These are phyloP conservation scores for Parnassius smintheus DNA, from an alignment of 2,888 invertebrate genomes.

Conservation along the genomic window DNA sequence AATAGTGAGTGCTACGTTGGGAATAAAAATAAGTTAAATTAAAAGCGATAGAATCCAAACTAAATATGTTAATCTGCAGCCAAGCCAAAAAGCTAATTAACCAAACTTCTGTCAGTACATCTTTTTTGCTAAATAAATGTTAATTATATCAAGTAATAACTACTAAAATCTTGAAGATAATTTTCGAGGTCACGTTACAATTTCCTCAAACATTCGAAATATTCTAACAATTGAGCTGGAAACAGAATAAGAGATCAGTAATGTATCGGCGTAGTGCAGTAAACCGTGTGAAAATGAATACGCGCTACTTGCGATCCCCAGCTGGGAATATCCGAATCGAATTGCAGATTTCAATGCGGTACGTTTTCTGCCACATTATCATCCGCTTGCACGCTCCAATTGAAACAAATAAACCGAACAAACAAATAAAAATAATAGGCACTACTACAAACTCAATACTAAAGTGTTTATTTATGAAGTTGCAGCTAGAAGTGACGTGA, in stretches of 20 bases:
- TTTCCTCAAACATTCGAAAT: too few relatives aligned
- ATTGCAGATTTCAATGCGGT: slow-evolving; percentile 18
- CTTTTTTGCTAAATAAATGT: too few relatives aligned
- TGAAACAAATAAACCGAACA: slow-evolving; percentile 11
- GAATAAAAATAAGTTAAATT: too few relatives aligned
- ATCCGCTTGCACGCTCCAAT: neutral
- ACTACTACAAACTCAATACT: neutral
- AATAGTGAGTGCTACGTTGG: too few relatives aligned
- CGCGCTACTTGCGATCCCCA: slow-evolving; percentile 12
- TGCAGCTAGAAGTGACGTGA: too few relatives aligned
- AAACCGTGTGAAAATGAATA: slow-evolving; percentile 10
- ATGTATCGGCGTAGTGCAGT: neutral
- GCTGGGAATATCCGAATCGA: slow-evolving; percentile 22
- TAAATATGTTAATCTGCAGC: too few relatives aligned
- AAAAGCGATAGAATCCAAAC: too few relatives aligned
- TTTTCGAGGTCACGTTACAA: too few relatives aligned
- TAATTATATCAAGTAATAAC: too few relatives aligned
- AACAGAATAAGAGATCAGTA: slow-evolving; percentile 12
- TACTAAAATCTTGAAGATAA: too few relatives aligned
- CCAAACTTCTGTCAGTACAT: too few relatives aligned
- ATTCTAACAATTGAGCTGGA: slow-evolving; percentile 3
- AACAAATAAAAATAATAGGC: slow-evolving; percentile 8
- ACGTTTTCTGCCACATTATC: slow-evolving; percentile 21
- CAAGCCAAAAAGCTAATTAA: too few relatives aligned
- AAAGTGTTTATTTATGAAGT: slow-evolving; percentile 9